Base-by-base conservation (phyloP, 2,888 invertebrate species). In the Tridacna crocea region DNA sequence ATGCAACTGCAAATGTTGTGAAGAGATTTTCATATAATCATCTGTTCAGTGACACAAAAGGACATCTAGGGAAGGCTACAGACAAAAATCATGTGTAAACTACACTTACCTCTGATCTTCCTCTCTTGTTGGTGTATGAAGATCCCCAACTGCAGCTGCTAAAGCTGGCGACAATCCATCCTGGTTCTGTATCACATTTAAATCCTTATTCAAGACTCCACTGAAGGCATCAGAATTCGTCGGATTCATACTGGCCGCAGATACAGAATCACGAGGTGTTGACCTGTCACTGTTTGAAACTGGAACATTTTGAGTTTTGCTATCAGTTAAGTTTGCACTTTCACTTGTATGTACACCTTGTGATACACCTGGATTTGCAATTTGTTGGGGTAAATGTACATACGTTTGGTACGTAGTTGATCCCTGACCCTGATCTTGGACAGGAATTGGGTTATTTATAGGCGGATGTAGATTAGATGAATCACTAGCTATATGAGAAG, bases 111-210 rank as follows among this genome's bases (percentile, higher is more conserved):
- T 79, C 48, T 79, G 77, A 26, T 84, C 82, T 80, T 86, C 85
- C 70, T 83, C 85, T 70, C 76, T 73, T 22, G 70, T 26, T 47
- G 83, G 85, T 48, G 79, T 79, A 58, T 81, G 85, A 27, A 85
- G 72, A 74, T 83, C 83, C 72, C 80, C 83, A 48, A 86, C 83
- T 26, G 83, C 82, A 24, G 86, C 83, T 60, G 74, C 86, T 46
- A 86, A 79, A 24, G 84, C 80, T 58, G 85, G 85, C 12, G 82
- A 83, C 75, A 85, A 77, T 27, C 80, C 78, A 58, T 51, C 75
- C 47, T 82, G 77, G 70, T 81, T 81, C 77, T 83, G 83, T 79
- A 85, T 83, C 79, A 77, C 83, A 79, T 82, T 85, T 66, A 85
- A 81, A 81, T 85, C 83, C 70, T 81, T 85, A 73, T 83, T 81